Conservation (phyloP, 2,113 vertebrate species). For the Drymodes brunneopygia region DNA sequence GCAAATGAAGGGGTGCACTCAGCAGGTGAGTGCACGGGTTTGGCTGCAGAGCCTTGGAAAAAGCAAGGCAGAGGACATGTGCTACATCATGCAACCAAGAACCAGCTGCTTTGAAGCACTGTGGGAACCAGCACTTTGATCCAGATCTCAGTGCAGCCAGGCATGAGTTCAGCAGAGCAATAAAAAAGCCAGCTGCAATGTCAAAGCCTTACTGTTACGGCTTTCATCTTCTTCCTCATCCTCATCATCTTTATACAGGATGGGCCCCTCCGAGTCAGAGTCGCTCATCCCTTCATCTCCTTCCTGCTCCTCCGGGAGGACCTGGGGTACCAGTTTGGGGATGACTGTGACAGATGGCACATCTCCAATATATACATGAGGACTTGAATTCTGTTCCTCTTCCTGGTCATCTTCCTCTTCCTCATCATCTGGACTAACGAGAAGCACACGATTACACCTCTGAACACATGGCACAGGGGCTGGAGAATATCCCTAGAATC, state of each 20-base stretch:
- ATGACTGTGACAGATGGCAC: slow-evolving; percentile 75
- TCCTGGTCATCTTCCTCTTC: slow-evolving; percentile 86
- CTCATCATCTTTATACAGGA: slow-evolving; percentile 89
- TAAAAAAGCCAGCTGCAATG: background rate
- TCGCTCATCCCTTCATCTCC: slow-evolving; percentile 81
- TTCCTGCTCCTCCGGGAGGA: slow-evolving; percentile 82
- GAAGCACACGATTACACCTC: slow-evolving; percentile 36
- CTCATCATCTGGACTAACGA: slow-evolving; percentile 81
- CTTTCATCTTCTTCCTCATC: slow-evolving; percentile 91
- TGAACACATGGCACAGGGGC: background rate
- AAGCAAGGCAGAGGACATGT: background rate
- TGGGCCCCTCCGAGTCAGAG: slow-evolving; percentile 91
- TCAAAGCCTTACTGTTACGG: slow-evolving; percentile 73
- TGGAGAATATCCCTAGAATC: background rate
- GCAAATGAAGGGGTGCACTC: background rate
- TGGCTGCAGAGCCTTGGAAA: background rate
- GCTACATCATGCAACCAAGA: background rate
- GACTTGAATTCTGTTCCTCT: slow-evolving; percentile 66
- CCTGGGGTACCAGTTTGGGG: slow-evolving; percentile 75
- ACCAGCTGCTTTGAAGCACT: background rate
- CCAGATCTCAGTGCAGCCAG: background rate
- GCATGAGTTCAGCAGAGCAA: background rate
- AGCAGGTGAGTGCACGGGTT: background rate
- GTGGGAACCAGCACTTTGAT: background rate
- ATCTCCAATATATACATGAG: slow-evolving; percentile 77